Evolutionary conservation across 2,888 invertebrate species (phyloP), one percentile per base, ranked within the genome.

Genomic region (Apodemia zela): DNA sequence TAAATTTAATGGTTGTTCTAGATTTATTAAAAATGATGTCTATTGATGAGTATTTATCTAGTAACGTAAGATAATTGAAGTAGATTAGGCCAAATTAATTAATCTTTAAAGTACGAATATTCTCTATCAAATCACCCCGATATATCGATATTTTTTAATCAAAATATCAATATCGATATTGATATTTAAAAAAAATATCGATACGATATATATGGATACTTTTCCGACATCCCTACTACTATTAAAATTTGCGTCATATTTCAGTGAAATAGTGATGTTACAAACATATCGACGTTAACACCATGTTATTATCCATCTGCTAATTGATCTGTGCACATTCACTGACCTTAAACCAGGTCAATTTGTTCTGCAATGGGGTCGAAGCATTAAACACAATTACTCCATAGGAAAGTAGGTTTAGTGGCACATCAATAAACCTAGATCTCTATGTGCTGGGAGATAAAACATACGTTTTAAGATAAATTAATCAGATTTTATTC

Each of bases 401-500:
- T 13, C 54, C 18, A 54, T 25, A 25, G 15, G 54, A 54, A 54
- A 54, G 54, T 54, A 54, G 54, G 54, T 54, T 54, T 54, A 54
- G 54, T 25, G 11, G 54, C 21, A 54, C 21, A 54, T 21, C 25
- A 21, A 25, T 54, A 54, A 21, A 54, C 54, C 21, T 25, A 42
- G 42, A 42, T 42, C 11, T 42, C 15, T 15, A 42, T 42, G n/a
- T 42, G 42, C 42, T 42, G 42, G 38, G 13, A 42, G n/a, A n/a
- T n/a, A n/a, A 42, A 42, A 38, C 38, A 38, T 38, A 3, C 6
- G 35, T 38, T 42, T 5, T n/a, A 42, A 42, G 15, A n/a, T 42
- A 5, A 13, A 38, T 38, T 38, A 42, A n/a, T 42, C n/a, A 42
- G 15, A 42, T 42, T 42, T 42, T 15, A 42, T 42, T 13, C 3